These are phyloP conservation scores for Tanypteryx hageni DNA, from an alignment of 2,888 invertebrate genomes.

Conservation along the genomic window DNA sequence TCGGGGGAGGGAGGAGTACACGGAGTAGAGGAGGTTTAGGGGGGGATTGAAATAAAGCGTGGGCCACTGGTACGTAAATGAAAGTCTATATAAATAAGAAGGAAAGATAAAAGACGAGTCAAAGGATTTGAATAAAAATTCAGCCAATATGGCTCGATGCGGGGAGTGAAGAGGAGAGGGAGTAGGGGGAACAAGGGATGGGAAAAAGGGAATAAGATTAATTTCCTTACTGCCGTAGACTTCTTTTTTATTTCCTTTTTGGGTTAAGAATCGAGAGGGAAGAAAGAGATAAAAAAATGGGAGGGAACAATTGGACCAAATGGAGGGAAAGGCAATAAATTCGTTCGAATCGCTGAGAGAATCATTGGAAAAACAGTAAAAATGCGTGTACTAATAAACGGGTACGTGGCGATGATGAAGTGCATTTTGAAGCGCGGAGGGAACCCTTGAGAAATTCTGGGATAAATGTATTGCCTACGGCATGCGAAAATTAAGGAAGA, in stretches of 20 bases:
- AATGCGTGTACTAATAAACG: not conserved
- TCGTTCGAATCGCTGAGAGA: not conserved
- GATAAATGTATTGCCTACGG: no score
- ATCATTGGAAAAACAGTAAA: conserved; percentile 18
- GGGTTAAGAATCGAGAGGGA: conserved; percentile 14
- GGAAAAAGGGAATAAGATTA: conserved; percentile 34
- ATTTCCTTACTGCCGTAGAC: conserved; percentile 27
- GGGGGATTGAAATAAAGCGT: not conserved
- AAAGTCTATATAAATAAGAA: conserved; percentile 27
- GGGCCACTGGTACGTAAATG: not conserved
- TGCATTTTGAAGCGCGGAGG: not conserved
- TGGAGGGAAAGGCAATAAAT: conserved; percentile 17
- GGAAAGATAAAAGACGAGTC: not conserved
- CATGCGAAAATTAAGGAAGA: no score
- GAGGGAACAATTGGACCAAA: not conserved
- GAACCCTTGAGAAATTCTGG: not conserved
- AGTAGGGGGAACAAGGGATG: not conserved
- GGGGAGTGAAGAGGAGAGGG: not conserved
- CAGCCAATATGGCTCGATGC: conserved; percentile 12
- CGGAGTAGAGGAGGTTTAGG: no score
- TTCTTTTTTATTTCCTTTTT: conserved; percentile 29
- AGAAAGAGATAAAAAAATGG: not conserved
- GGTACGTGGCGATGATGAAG: not conserved
- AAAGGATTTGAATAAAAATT: conserved; percentile 29
- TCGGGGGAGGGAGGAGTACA: not conserved